Conservation (phyloP, 2,113 vertebrate species). For the Rhinoptilus africanus region DNA sequence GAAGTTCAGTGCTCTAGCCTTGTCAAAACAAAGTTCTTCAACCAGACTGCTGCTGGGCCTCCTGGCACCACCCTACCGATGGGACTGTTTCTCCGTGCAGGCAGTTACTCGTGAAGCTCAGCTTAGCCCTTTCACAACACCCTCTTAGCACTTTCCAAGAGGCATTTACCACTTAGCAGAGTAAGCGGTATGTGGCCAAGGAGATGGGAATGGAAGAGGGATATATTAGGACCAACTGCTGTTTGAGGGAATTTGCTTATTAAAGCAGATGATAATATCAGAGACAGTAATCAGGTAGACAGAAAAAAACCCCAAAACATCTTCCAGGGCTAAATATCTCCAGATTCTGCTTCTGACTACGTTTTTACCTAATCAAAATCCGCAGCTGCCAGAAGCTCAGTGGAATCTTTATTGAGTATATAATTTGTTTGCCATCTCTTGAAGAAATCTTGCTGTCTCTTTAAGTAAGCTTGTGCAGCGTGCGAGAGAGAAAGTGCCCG, state of each 20-base stretch:
- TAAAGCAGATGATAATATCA: background rate
- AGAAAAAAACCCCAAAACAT: background rate
- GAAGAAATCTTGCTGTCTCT: background rate
- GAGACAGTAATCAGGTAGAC: background rate
- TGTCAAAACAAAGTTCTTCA: background rate
- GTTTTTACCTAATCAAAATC: background rate
- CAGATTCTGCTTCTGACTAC: background rate
- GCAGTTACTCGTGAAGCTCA: background rate
- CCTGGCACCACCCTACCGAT: background rate
- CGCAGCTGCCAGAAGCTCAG: background rate
- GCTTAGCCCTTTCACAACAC: background rate
- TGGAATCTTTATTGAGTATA: background rate
- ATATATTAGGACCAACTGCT: background rate
- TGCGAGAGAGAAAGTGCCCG: background rate
- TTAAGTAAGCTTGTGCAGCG: background rate
- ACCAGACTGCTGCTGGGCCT: background rate
- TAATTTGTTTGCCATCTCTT: background rate
- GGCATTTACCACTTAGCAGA: constrained; percentile 33
- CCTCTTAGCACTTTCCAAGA: constrained; percentile 37
- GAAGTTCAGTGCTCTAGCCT: background rate
- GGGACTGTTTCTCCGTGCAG: background rate
- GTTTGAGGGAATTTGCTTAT: constrained; percentile 13
- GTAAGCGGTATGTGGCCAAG: background rate
- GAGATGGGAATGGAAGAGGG: background rate
- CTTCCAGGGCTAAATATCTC: background rate